Evolutionary conservation across 2,797 vertebrate species (phyloP).

Genomic region (Sebastes miniatus): DNA sequence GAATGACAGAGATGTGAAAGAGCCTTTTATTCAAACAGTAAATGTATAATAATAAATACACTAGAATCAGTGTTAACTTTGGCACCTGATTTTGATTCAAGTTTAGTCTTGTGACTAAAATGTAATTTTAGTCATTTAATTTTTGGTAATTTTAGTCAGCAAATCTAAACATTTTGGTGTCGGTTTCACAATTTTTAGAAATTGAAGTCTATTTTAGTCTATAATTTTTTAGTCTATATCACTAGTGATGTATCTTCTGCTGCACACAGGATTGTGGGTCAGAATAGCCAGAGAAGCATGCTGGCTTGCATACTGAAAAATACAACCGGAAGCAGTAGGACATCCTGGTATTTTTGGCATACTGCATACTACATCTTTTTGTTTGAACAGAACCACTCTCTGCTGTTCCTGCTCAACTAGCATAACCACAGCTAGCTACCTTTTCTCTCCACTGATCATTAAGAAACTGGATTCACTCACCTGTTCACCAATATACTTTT

Average conservation of each 20-base stretch:
- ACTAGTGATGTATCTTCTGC: neutral
- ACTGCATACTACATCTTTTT: too few species aligned
- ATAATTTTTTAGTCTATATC: too few species aligned
- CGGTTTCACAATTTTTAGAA: neutral
- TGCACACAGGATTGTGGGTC: neutral
- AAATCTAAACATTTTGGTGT: neutral
- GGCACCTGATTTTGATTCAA: neutral
- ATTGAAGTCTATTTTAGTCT: neutral
- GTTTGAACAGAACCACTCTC: too few species aligned
- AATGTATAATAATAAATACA: neutral
- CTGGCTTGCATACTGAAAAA: too few species aligned
- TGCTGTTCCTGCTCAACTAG: neutral
- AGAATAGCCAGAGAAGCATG: too few species aligned
- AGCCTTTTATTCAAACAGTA: slow-evolving; percentile 10
- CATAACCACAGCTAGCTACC: neutral
- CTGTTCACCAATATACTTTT: neutral
- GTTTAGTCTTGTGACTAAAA: neutral
- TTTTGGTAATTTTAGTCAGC: neutral
- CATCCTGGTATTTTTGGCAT: too few species aligned
- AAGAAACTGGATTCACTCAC: neutral
- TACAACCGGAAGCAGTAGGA: too few species aligned
- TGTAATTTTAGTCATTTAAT: neutral
- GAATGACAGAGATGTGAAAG: neutral
- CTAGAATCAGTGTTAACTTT: neutral
- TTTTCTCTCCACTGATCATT: neutral